Conservation (phyloP, 92 coral and sea anemone species). For the Actinernus sp. region DNA sequence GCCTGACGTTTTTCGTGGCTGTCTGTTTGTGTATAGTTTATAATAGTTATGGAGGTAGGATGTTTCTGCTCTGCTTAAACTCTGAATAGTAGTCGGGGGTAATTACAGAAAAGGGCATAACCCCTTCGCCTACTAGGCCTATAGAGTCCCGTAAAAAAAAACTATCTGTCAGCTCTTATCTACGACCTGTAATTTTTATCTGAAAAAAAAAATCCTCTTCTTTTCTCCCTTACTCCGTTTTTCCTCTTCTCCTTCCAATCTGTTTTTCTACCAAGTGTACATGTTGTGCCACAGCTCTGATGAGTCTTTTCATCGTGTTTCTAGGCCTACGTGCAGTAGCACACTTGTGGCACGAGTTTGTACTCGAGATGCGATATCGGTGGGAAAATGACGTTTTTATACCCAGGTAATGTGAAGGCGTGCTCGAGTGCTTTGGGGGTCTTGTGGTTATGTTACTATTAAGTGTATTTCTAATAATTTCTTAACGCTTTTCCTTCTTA, state of each 20-base stretch:
- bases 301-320: too few species aligned
- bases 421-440: too few species aligned
- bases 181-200: too few species aligned
- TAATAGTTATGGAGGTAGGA: constrained; percentile 96
- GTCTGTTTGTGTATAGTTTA: constrained; percentile 93
- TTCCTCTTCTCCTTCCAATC: neutral
- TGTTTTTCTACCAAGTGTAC: too few species aligned
- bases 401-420: constrained; percentile 66
- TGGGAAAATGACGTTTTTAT: constrained; percentile 97
- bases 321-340: constrained; percentile 96
- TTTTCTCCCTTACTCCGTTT: neutral
- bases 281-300: too few species aligned
- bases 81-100: neutral
- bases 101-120: too few species aligned
- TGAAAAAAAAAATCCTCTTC: too few species aligned
- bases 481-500: constrained; percentile 24
- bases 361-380: constrained; percentile 95
- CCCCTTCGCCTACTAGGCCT: too few species aligned
- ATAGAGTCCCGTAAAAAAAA: too few species aligned
- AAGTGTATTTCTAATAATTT: neutral
- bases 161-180: too few species aligned
- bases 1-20: constrained; percentile 82
- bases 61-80: neutral
- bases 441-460: neutral
- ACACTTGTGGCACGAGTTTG: constrained; percentile 98